Evolutionary conservation across 2,797 vertebrate species (phyloP), one percentile per base, ranked within the genome.

Genomic region (Eleutherodactylus coqui): DNA sequence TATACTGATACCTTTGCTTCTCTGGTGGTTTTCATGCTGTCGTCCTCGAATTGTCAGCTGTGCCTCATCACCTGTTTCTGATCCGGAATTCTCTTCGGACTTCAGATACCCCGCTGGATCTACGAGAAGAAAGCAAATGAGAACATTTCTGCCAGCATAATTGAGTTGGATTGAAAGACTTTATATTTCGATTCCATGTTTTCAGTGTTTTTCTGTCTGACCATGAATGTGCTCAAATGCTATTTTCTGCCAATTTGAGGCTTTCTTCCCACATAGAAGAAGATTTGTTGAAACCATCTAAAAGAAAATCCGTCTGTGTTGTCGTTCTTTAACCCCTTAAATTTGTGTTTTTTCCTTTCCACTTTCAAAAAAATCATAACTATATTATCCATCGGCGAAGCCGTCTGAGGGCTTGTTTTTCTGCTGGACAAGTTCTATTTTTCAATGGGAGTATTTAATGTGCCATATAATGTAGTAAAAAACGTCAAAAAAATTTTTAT

Each of bases 41-140:
- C 98, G 97, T 0, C 97, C 97, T 92, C 97, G 97, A 91, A 98
- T 98, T 27, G 98, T 99, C 87, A 98, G 94, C 87, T 98, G 97
- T 17, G 92, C 95, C 90, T 98, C 97, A 1, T 99, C 97, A 0
- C 98, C 97, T 0, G 96, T 96, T 88, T 99, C 97, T 0, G 97
- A 97, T 67, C 97, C 96, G 0, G 97, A 97, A 64, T 96, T 96
- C 24, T 96, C 96, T 88, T 95, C 95, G 90, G 94, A 94, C 91
- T 95, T 96, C 58, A 96, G 95, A 78, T 97, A 97, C 81, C 97
- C 94, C 7, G 95, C 94, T 77, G 93, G 93, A 88, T 95, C 97
- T 93, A 93, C 47, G 27, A 49, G 86, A 64, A 77, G 88, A 49
- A 36, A 84, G 24, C 41, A 62, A 36, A 77, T 55, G 24, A 53